Conservation (phyloP, 1,140 invertebrate species). For the Nasonia longicornis region DNA sequence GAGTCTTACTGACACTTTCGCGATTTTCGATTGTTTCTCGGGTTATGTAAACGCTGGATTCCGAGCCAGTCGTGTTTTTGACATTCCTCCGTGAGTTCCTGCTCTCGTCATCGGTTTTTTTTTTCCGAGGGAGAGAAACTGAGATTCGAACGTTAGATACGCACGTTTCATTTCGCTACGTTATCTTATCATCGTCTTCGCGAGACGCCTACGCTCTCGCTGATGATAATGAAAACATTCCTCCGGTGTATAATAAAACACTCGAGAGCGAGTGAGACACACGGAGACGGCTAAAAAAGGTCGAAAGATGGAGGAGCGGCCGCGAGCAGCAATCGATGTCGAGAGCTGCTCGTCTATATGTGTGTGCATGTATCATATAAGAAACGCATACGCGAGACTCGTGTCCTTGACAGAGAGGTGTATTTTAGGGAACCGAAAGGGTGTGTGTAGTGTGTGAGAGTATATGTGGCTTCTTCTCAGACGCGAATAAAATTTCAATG, state of each 20-base stretch:
- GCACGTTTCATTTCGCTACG: background rate
- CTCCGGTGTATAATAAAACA: too few relatives aligned
- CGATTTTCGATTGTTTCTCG: background rate
- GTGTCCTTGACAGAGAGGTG: slow-evolving; percentile 19
- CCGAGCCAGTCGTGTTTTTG: too few relatives aligned
- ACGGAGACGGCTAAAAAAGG: too few relatives aligned
- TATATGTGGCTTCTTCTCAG: background rate
- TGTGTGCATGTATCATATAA: too few relatives aligned
- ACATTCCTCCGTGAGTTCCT: too few relatives aligned
- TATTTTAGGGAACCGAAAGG: background rate
- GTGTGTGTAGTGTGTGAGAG: too few relatives aligned
- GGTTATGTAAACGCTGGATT: background rate
- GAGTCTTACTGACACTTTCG: background rate
- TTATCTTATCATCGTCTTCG: background rate
- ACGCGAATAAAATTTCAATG: slow-evolving; percentile 31
- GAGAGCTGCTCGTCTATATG: too few relatives aligned
- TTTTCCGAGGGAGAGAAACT: background rate
- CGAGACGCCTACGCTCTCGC: too few relatives aligned
- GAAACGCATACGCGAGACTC: background rate
- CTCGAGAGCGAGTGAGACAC: too few relatives aligned
- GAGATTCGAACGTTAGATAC: background rate
- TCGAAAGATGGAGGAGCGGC: too few relatives aligned
- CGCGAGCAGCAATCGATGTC: too few relatives aligned
- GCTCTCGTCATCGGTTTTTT: background rate
- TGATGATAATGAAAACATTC: too few relatives aligned